A percentile compares a stretch with the other conserved stretches of the same genome.
phyloP scores from a whole-genome alignment of 2,888 invertebrate genomes.

The Amaurobius ferox region DNA sequence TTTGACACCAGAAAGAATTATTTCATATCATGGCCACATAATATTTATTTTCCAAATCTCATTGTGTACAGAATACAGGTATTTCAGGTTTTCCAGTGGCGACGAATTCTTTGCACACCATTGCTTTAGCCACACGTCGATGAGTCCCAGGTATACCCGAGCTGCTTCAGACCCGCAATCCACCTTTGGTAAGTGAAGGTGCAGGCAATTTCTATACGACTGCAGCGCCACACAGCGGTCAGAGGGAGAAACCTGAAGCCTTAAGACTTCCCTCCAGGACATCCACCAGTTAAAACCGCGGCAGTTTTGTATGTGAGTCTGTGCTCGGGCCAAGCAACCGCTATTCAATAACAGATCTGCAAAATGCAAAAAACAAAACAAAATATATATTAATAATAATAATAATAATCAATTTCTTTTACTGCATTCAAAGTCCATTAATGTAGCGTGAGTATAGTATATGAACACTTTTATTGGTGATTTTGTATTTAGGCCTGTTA shows the following conservation, averaged over 20 bases:
- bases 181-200: background rate
- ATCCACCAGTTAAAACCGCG: constrained; percentile 32
- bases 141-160: constrained; percentile 26
- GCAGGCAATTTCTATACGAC: constrained; percentile 26
- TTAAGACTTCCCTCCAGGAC: constrained; percentile 38
- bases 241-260: constrained; percentile 35
- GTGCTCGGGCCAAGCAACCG: constrained; percentile 18
- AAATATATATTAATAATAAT: too few species aligned
- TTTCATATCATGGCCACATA: too few species aligned
- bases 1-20: too few species aligned
- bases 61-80: background rate
- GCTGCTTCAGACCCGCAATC: constrained; percentile 31
- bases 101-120: constrained; percentile 46
- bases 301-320: constrained; percentile 4
- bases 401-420: too few species aligned
- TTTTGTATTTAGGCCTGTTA: too few species aligned
- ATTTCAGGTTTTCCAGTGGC: background rate
- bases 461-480: too few species aligned
- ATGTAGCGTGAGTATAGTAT: too few species aligned
- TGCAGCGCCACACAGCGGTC: constrained; percentile 22
- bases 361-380: too few species aligned
- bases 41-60: too few species aligned
- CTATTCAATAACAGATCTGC: constrained; percentile 35
- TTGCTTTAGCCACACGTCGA: constrained; percentile 43
- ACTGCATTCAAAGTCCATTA: too few species aligned